phyloP scores from a whole-genome alignment of 2,113 vertebrate species.

The Gadus macrocephalus region DNA sequence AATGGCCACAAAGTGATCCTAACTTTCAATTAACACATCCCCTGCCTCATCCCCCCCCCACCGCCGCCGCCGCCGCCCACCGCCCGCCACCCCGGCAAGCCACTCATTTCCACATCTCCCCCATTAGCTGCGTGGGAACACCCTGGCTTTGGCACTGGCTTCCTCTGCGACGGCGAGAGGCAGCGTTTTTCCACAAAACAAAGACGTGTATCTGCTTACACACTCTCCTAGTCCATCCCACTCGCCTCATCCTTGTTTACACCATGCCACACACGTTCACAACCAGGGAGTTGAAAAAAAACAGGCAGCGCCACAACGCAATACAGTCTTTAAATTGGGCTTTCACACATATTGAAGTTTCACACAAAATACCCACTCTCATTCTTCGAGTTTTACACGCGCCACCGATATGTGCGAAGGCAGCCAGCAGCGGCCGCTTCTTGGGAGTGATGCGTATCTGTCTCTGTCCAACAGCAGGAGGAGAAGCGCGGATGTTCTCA shows the following conservation, averaged over 20 bases:
- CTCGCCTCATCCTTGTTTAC: background rate
- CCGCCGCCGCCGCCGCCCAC: background rate
- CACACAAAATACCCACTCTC: constrained; percentile 46
- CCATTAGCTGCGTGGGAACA: constrained; percentile 71
- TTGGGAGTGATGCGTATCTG: constrained; percentile 31
- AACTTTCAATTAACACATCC: constrained; percentile 84
- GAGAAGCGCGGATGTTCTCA: constrained; percentile 60
- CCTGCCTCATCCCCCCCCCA: constrained; percentile 56
- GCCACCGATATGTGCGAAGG: constrained; percentile 41
- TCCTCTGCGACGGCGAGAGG: constrained; percentile 49
- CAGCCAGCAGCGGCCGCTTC: constrained; percentile 24
- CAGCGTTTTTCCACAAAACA: constrained; percentile 44
- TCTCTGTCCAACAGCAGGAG: constrained; percentile 58
- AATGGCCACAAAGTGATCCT: constrained; percentile 87
- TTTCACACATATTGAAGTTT: constrained; percentile 23
- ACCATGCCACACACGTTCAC: too few relatives aligned
- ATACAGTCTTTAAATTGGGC: too few relatives aligned
- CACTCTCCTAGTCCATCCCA: constrained; percentile 10
- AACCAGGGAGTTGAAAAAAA: too few relatives aligned
- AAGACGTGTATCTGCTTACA: constrained; percentile 16
- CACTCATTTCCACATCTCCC: constrained; percentile 51
- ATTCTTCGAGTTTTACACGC: constrained; percentile 48
- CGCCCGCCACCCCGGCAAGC: constrained; percentile 41
- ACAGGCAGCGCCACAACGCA: too few relatives aligned
- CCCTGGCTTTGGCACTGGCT: constrained; percentile 46